These are phyloP conservation scores for Aratinga solstitialis DNA, from an alignment of 2,797 vertebrate species.

Conservation along the genomic window DNA sequence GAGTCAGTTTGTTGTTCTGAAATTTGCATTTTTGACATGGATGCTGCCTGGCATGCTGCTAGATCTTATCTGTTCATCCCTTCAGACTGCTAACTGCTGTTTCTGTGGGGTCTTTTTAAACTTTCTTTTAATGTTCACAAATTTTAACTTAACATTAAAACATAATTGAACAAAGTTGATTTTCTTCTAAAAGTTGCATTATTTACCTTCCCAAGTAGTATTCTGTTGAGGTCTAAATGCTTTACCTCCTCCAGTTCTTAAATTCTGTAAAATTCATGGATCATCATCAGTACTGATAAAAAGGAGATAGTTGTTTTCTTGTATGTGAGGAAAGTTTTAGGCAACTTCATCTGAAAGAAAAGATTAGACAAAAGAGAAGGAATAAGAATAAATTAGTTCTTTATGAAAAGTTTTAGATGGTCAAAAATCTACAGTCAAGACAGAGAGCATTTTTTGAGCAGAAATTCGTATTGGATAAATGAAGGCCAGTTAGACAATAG, in stretches of 20 bases:
- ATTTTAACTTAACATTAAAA: not conserved
- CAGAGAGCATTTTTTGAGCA: not conserved
- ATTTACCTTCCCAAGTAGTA: not conserved
- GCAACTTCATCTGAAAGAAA: not conserved
- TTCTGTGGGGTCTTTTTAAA: not conserved
- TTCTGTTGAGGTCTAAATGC: not conserved
- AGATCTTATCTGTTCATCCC: not conserved
- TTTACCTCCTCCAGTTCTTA: not conserved
- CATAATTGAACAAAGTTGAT: not conserved
- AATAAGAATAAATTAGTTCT: not conserved
- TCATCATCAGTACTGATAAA: not conserved
- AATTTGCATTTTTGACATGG: not conserved
- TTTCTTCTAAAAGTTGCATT: not conserved
- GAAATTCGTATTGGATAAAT: not conserved
- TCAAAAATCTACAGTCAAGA: not conserved
- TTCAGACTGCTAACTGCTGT: not conserved
- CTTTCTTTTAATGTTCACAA: not conserved
- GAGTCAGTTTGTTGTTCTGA: not conserved
- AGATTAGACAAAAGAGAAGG: not conserved
- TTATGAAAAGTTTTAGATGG: not conserved
- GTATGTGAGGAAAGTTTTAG: not conserved
- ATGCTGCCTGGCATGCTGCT: not conserved
- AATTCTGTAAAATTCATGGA: not conserved
- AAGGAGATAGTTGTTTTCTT: not conserved
- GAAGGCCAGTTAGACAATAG: not conserved